Evolutionary conservation across 2,888 invertebrate genomes (phyloP).

Genomic region (Leptopterna dolabrata): DNA sequence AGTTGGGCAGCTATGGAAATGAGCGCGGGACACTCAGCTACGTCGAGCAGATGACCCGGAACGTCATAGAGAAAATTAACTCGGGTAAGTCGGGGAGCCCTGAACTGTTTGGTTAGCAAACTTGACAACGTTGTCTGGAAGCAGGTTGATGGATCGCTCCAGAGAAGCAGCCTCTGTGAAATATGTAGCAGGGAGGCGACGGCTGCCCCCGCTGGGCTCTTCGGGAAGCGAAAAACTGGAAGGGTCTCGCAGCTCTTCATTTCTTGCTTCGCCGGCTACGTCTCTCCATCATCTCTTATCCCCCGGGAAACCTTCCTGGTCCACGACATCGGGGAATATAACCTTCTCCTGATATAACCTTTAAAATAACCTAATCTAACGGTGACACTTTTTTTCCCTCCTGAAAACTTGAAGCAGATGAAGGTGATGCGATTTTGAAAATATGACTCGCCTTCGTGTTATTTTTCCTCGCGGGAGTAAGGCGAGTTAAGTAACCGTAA

Average conservation of each 20-base stretch:
- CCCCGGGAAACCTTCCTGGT: conserved; percentile 23
- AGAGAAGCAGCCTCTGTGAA: conserved; percentile 47
- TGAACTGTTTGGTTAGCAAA: conserved; percentile 36
- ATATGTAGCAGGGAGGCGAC: conserved; percentile 14
- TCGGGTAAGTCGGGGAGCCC: background rate
- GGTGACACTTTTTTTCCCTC: conserved; percentile 22
- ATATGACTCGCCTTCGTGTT: background rate
- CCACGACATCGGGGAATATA: background rate
- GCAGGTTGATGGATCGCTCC: conserved; percentile 48
- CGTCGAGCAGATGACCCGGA: conserved; percentile 26
- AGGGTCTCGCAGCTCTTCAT: conserved; percentile 38
- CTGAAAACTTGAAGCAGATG: conserved; percentile 32
- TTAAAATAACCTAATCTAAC: conserved; percentile 47
- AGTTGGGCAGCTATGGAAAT: background rate
- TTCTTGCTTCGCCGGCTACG: conserved; percentile 49
- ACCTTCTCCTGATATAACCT: conserved; percentile 39
- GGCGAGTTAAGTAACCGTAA: conserved; percentile 2
- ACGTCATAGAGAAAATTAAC: background rate
- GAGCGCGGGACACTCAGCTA: background rate
- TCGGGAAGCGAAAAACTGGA: background rate
- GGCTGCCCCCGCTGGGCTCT: background rate
- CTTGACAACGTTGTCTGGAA: conserved; percentile 32
- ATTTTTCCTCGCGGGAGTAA: background rate
- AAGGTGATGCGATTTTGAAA: conserved; percentile 36
- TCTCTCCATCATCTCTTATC: conserved; percentile 48